Evolutionary conservation across 2,797 vertebrate genomes (phyloP).

Genomic region (Mustela erminea): DNA sequence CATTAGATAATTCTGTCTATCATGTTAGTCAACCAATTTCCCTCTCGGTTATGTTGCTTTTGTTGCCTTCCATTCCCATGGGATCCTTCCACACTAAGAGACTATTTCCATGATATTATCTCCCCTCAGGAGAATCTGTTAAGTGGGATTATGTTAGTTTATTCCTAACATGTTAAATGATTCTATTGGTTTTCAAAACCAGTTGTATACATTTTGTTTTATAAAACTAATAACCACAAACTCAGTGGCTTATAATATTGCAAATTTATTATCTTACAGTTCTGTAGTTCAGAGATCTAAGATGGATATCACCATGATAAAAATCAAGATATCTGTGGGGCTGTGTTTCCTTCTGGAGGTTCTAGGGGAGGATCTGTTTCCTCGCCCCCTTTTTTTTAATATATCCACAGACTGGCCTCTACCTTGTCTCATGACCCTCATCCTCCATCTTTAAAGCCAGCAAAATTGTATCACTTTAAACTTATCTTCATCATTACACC

Average conservation of each 20-base stretch:
- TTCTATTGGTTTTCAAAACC: neutral
- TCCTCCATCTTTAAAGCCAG: neutral
- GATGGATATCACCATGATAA: neutral
- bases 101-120: neutral
- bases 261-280: neutral
- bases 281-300: neutral
- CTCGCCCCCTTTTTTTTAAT: neutral
- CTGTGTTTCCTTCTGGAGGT: neutral
- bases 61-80: neutral
- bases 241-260: neutral
- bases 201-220: neutral
- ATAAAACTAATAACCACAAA: neutral
- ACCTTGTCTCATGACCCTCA: neutral
- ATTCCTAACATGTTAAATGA: neutral
- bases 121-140: neutral
- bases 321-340: neutral
- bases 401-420: neutral
- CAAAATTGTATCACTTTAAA: neutral
- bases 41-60: neutral
- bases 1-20: neutral
- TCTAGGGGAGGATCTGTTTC: neutral
- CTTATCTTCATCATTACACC: neutral
- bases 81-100: no score
- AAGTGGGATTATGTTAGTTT: neutral
- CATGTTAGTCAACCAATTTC: neutral